Percentiles rank a stretch among this genome's conserved stretches.
Evolutionary conservation across 2,797 vertebrate species (phyloP).

Genomic region (Hephaestus fuliginosus): DNA sequence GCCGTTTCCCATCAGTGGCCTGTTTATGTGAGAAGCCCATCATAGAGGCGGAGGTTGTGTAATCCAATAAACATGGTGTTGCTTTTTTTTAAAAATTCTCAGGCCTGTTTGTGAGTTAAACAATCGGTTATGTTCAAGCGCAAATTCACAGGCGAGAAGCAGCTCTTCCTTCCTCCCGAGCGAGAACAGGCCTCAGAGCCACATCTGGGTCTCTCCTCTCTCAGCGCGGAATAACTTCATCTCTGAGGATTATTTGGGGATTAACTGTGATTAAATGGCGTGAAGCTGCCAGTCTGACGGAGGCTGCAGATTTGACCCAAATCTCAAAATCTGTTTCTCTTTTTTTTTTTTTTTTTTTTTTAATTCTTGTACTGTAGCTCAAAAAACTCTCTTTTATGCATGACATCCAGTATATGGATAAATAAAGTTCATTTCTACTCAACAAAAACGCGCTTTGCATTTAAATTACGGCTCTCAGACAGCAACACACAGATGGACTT

Average conservation of each 20-base stretch:
- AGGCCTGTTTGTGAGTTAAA: conserved; percentile 37
- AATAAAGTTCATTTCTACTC: not conserved
- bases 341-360: too few species aligned
- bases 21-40: not conserved
- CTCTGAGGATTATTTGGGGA: not conserved
- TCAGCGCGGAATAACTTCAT: not conserved
- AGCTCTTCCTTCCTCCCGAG: conserved; percentile 27
- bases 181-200: conserved; percentile 23
- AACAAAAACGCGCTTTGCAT: not conserved
- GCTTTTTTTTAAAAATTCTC: conserved; percentile 20
- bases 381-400: not conserved
- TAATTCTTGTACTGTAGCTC: conserved; percentile 4
- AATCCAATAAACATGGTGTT: conserved; percentile 43
- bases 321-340: not conserved
- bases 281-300: not conserved
- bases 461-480: conserved; percentile 36
- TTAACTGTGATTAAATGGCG: not conserved
- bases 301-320: not conserved
- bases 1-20: not conserved
- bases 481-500: conserved; percentile 66
- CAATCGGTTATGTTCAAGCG: conserved; percentile 46
- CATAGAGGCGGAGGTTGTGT: not conserved
- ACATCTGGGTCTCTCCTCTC: not conserved
- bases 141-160: conserved; percentile 40
- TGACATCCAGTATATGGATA: too few species aligned